These are phyloP conservation scores for Heterodera schachtii DNA, from an alignment of 1,140 invertebrate genomes.

Conservation along the genomic window DNA sequence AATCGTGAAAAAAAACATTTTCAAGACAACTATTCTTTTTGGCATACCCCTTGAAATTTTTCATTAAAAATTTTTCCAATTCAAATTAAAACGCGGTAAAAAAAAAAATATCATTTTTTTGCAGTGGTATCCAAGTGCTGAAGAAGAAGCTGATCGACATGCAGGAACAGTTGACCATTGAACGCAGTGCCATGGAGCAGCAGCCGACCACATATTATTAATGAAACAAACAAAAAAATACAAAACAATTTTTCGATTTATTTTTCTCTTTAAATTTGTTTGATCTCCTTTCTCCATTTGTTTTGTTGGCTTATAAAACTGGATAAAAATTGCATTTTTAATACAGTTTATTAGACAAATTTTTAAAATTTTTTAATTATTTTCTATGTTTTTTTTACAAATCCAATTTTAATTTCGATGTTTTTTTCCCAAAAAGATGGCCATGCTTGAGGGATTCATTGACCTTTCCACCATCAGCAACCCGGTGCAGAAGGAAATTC, in stretches of 20 bases:
- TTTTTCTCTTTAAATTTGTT: neutral
- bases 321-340: no score
- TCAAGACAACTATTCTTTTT: no score
- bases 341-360: no score
- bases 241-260: neutral
- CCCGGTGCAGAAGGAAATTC: conserved; percentile 50
- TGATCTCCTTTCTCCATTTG: neutral
- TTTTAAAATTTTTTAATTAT: no score
- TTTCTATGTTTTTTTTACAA: no score
- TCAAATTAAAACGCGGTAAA: neutral
- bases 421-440: neutral
- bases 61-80: no score
- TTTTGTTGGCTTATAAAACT: no score
- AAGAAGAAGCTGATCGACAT: conserved; percentile 51
- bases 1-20: no score
- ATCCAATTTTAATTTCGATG: no score
- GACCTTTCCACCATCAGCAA: conserved; percentile 50
- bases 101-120: neutral
- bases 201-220: neutral
- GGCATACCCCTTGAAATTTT: no score
- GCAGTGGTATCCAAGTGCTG: conserved; percentile 39
- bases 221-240: neutral
- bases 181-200: conserved; percentile 24
- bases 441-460: conserved; percentile 75
- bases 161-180: conserved; percentile 41